A percentile compares a stretch with the other conserved stretches of the same genome.
Conservation (phyloP, 2,797 vertebrate genomes). For the Anguilla anguilla region DNA sequence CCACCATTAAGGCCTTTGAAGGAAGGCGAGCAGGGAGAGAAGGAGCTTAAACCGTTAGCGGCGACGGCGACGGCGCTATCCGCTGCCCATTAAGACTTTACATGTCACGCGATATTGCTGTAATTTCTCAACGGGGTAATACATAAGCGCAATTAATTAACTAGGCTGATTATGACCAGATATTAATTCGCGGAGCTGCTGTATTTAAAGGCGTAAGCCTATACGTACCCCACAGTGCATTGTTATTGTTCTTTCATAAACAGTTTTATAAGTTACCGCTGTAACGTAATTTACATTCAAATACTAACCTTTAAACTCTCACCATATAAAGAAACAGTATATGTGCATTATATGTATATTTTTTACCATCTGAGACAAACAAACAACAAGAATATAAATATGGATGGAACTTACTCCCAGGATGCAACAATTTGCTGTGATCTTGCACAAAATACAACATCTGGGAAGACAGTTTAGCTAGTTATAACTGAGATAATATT, state of each 20-base stretch:
- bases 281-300: background rate
- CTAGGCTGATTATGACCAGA: background rate
- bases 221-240: slow-evolving; percentile 3
- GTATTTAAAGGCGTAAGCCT: background rate
- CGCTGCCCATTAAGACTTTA: slow-evolving; percentile 7
- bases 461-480: slow-evolving; percentile 8
- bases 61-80: background rate
- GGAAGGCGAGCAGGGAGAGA: slow-evolving; percentile 24
- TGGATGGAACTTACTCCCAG: background rate
- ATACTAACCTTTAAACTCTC: background rate
- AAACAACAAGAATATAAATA: background rate
- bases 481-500: background rate
- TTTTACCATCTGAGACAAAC: background rate
- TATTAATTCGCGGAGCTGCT: background rate
- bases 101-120: background rate
- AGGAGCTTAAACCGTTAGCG: slow-evolving; percentile 29
- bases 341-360: background rate
- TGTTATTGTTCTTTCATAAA: background rate
- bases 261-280: background rate
- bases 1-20: slow-evolving; percentile 53
- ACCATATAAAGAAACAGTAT: background rate
- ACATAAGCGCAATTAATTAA: slow-evolving; percentile 17
- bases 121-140: background rate
- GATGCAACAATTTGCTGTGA: background rate
- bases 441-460: background rate